Evolutionary conservation across 2,888 invertebrate genomes (phyloP), one percentile per base, ranked within the genome.

Genomic region (Eudemis profundana): DNA sequence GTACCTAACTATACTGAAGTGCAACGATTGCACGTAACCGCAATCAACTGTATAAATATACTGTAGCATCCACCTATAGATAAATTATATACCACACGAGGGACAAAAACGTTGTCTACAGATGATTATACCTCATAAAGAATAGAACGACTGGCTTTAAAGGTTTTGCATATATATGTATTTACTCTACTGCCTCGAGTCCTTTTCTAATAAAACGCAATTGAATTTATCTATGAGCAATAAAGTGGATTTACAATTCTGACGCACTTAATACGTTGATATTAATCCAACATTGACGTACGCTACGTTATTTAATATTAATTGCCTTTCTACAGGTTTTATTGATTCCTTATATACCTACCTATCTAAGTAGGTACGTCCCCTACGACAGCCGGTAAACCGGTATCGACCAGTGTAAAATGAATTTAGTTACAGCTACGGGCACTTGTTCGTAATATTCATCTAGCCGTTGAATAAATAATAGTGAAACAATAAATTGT

Each of bases 261-360:
- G 65, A 65, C 60, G 65, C 65, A 60, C 59, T 36, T 49, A 21
- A 15, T 27, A 15, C 29, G 10, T 21, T 19, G 61, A 49, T 36
- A 47, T 21, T 49, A 51, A 51, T 60, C 21, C 14, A 36, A 17
- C 36, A 60, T 59, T 53, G 59, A 65, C 59, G 65, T 65, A 44
- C 36, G 19, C 5, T 14, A 36, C n/a, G 27, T 38, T 60, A 65
- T 65, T 65, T 53, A 60, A 65, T 65, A 60, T 65, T 65, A 60
- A 59, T 53, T 21, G 19, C 19, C 59, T 29, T 40, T 40, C 46
- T 47, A 65, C 14, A 53, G 46, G 15, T 21, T 57, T 53, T 65
- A 65, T 65, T 46, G 64, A 65, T 65, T 46, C 17, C n/a, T 12
- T 42, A 42, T 44, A 38, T 50, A 42, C 12, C 14, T 21, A n/a